These are phyloP conservation scores for Litocranius walleri DNA, from an alignment of 2,113 vertebrate genomes.

Conservation along the genomic window DNA sequence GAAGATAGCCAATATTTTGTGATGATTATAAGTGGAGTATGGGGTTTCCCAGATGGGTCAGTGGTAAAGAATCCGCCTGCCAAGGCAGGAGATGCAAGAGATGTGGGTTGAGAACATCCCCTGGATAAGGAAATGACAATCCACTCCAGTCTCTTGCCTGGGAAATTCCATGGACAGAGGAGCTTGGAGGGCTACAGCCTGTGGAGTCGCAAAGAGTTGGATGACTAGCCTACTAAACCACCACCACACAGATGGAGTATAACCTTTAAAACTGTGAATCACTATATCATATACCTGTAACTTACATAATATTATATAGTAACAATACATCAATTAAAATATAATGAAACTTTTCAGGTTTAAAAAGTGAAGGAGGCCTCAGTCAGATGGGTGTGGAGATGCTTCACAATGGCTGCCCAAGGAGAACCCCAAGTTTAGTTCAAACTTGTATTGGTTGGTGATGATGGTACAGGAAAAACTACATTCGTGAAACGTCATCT, in stretches of 20 bases:
- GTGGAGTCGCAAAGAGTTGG: background rate
- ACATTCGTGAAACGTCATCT: background rate
- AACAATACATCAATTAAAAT: background rate
- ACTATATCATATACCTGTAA: background rate
- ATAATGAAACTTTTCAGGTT: background rate
- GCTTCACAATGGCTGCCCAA: background rate
- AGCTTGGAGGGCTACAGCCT: background rate
- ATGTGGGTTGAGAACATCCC: background rate
- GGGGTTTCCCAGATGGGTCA: background rate
- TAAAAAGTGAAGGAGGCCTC: background rate
- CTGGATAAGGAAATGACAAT: background rate
- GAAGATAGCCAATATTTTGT: background rate
- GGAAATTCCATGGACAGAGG: background rate
- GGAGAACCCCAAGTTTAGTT: background rate
- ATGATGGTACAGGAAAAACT: background rate
- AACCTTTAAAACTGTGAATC: background rate
- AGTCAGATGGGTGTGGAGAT: background rate
- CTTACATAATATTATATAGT: background rate
- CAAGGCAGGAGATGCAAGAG: background rate
- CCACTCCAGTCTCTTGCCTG: background rate
- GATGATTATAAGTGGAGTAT: background rate
- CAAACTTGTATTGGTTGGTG: background rate
- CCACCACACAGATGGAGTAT: background rate
- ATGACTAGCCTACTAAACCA: background rate
- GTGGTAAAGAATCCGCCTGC: accelerated